Percentiles rank a stretch among this genome's conserved stretches.
These are phyloP conservation scores for Aulostomus chinensis DNA, from an alignment of 2,797 vertebrate genomes.

Conservation along the genomic window DNA sequence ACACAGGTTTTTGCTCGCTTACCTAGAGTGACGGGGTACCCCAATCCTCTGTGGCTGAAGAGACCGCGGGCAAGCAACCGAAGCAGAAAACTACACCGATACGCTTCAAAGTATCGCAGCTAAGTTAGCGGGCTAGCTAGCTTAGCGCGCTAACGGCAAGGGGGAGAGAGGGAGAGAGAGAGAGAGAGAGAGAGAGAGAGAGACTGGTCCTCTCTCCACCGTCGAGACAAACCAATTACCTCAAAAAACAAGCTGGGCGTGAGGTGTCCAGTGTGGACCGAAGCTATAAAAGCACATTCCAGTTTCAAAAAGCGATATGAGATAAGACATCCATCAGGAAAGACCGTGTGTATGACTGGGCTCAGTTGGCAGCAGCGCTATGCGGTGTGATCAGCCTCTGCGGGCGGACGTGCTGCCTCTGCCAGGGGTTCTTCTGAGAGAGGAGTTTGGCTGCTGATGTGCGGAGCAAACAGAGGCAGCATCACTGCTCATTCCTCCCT, in stretches of 20 bases:
- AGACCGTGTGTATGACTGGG: not conserved
- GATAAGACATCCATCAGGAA: conserved; percentile 42
- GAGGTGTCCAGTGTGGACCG: conserved; percentile 2
- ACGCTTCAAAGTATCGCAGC: conserved; percentile 53
- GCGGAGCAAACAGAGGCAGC: conserved; percentile 51
- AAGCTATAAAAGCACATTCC: conserved; percentile 2
- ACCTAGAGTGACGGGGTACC: conserved; percentile 49
- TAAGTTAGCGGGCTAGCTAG: conserved; percentile 74
- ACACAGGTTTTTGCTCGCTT: conserved; percentile 27
- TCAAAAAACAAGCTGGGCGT: conserved; percentile 5
- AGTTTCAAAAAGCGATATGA: conserved; percentile 12
- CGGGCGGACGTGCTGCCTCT: conserved; percentile 59
- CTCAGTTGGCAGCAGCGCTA: conserved; percentile 28
- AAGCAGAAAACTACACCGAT: conserved; percentile 41
- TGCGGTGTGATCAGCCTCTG: conserved; percentile 33
- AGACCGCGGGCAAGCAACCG: conserved; percentile 38
- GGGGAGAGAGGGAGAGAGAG: not conserved
- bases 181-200: conserved; percentile 1
- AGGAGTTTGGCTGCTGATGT: conserved; percentile 58
- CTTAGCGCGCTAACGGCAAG: conserved; percentile 65
- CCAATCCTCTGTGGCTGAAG: conserved; percentile 36
- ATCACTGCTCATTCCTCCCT: conserved; percentile 69
- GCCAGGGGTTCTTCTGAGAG: conserved; percentile 28
- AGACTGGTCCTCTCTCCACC: conserved; percentile 48
- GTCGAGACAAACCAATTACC: conserved; percentile 50